These are phyloP conservation scores for Rattus rattus DNA, from an alignment of 2,113 vertebrate genomes.

Conservation along the genomic window DNA sequence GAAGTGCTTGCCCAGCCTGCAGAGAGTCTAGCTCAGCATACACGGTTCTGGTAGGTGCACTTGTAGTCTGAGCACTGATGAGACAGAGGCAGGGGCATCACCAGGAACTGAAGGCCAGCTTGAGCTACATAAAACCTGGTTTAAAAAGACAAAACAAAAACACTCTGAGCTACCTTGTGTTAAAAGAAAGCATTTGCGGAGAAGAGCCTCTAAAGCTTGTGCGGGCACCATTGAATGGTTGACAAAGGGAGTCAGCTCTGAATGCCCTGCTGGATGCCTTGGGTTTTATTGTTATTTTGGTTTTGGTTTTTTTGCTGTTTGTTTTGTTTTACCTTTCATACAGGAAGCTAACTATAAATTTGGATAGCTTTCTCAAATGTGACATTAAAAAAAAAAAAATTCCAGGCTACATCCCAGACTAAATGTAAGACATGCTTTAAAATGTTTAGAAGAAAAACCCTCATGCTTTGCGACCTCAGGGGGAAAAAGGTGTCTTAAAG, in stretches of 20 bases:
- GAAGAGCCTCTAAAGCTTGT: background rate
- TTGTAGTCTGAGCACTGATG: background rate
- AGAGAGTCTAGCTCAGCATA: background rate
- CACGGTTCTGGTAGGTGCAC: too few species aligned
- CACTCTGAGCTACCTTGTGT: background rate
- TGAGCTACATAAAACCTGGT: background rate
- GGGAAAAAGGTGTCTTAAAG: background rate
- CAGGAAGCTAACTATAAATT: slow-evolving; percentile 38
- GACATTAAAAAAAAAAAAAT: slow-evolving; percentile 67
- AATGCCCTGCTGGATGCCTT: background rate
- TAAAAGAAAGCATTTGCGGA: background rate
- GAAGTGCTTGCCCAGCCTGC: background rate
- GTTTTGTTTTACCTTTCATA: background rate
- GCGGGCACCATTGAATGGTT: background rate
- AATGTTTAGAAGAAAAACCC: slow-evolving; percentile 49
- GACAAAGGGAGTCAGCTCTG: background rate
- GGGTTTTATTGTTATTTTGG: background rate
- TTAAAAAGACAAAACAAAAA: background rate
- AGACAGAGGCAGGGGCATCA: background rate
- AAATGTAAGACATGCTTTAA: slow-evolving; percentile 54
- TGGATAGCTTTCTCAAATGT: slow-evolving; percentile 56
- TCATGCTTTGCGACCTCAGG: background rate
- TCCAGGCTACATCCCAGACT: slow-evolving; percentile 52
- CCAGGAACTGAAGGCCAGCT: background rate
- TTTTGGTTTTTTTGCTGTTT: background rate